Percentiles rank a stretch among this genome's conserved stretches.
Evolutionary conservation across 2,797 vertebrate genomes (phyloP).

Genomic region (Sebastolobus altivelis): DNA sequence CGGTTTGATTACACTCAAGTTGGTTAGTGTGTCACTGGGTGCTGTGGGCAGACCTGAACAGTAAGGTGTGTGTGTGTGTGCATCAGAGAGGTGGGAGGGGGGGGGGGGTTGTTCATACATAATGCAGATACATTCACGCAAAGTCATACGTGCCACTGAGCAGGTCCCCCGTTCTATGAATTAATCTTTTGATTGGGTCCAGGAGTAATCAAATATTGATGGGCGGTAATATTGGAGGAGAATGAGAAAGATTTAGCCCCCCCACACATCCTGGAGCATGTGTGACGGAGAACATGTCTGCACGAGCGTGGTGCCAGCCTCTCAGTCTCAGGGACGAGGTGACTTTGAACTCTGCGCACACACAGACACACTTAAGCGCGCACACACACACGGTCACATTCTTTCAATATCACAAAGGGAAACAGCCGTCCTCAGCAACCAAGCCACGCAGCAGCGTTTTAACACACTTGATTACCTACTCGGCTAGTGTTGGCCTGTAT

Average conservation of each 20-base stretch:
- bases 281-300: slow-evolving; percentile 59
- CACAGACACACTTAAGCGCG: slow-evolving; percentile 52
- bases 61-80: slow-evolving; percentile 33
- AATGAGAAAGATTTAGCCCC: slow-evolving; percentile 62
- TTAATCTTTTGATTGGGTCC: slow-evolving; percentile 82
- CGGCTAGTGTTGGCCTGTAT: slow-evolving; percentile 39
- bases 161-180: slow-evolving; percentile 72
- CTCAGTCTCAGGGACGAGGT: slow-evolving; percentile 79
- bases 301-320: slow-evolving; percentile 56
- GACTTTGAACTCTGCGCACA: slow-evolving; percentile 81
- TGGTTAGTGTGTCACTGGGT: slow-evolving; percentile 80
- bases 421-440: slow-evolving; percentile 46
- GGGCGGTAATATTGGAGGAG: slow-evolving; percentile 72
- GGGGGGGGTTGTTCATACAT: slow-evolving; percentile 76
- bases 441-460: slow-evolving; percentile 57
- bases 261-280: slow-evolving; percentile 26
- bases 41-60: slow-evolving; percentile 51
- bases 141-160: slow-evolving; percentile 79
- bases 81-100: slow-evolving; percentile 6
- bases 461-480: slow-evolving; percentile 70
- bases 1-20: slow-evolving; percentile 79
- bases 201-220: slow-evolving; percentile 85
- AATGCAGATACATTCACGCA: slow-evolving; percentile 79
- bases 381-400: slow-evolving; percentile 35
- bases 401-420: slow-evolving; percentile 69